Percentiles rank a stretch among this genome's conserved stretches.
phyloP scores from a whole-genome alignment of 2,888 invertebrate species.

The Pachymerium ferrugineum region DNA sequence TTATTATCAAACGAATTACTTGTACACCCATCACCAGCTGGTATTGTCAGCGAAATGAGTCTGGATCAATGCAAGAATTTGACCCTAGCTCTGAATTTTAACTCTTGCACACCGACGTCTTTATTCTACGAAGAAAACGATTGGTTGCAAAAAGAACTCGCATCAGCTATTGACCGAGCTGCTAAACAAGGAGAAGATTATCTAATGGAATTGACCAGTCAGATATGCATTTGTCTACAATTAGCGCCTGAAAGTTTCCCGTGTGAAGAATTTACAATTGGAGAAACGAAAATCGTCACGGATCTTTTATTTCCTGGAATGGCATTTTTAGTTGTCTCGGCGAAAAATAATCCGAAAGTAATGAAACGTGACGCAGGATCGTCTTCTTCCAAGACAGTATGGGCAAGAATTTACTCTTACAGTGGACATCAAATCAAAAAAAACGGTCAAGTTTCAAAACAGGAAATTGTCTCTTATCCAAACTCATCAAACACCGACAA shows the following conservation, averaged over 20 bases:
- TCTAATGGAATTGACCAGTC: slow-evolving; percentile 46
- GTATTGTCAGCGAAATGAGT: slow-evolving; percentile 41
- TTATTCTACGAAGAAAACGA: slow-evolving; percentile 44
- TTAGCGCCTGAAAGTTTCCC: slow-evolving; percentile 47
- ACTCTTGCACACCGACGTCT: slow-evolving; percentile 42
- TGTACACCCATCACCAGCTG: slow-evolving; percentile 43
- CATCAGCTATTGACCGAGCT: slow-evolving; percentile 45
- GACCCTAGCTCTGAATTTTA: slow-evolving; percentile 41
- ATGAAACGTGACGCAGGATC: slow-evolving; percentile 37
- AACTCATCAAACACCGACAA: slow-evolving; percentile 31
- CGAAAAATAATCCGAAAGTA: slow-evolving; percentile 44
- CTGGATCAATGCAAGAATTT: slow-evolving; percentile 41
- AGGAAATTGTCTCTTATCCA: slow-evolving; percentile 46
- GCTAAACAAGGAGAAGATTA: slow-evolving; percentile 47
- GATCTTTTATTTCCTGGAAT: slow-evolving; percentile 46
- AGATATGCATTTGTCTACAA: slow-evolving; percentile 46
- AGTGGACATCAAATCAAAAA: slow-evolving; percentile 46
- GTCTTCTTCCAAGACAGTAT: slow-evolving; percentile 44
- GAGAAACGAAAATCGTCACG: slow-evolving; percentile 44
- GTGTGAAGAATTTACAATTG: slow-evolving; percentile 44
- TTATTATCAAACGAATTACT: slow-evolving; percentile 46
- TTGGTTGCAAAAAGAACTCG: slow-evolving; percentile 43
- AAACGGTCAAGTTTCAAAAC: slow-evolving; percentile 43
- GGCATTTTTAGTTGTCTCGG: slow-evolving; percentile 46
- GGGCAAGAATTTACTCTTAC: slow-evolving; percentile 46